Conservation (phyloP, 2,797 vertebrate genomes). For the Craterocephalus amniculus region DNA sequence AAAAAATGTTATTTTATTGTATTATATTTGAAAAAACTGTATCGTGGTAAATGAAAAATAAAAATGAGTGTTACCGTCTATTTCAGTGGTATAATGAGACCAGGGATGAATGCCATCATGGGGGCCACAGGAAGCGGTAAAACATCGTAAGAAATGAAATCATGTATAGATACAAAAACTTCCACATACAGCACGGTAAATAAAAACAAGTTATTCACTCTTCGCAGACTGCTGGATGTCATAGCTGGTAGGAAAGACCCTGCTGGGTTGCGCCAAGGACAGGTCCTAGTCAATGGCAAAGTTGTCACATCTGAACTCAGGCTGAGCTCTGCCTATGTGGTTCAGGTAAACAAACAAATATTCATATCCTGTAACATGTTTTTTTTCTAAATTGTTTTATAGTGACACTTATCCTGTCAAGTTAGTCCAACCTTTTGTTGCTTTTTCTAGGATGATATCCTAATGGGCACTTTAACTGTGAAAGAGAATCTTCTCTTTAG, state of each 20-base stretch:
- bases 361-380: neutral
- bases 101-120: constrained; percentile 86
- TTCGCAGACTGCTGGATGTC: constrained; percentile 81
- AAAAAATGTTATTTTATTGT: neutral
- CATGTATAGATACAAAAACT: neutral
- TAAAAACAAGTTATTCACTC: neutral
- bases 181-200: neutral
- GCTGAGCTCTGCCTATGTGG: constrained; percentile 83
- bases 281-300: constrained; percentile 77
- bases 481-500: constrained; percentile 85
- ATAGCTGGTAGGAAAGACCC: constrained; percentile 84
- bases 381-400: neutral
- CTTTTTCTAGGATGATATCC: constrained; percentile 78
- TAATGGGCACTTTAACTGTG: constrained; percentile 84
- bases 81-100: constrained; percentile 85
- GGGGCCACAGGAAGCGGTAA: constrained; percentile 87
- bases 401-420: neutral
- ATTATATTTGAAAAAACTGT: neutral
- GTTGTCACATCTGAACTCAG: constrained; percentile 75
- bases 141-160: constrained; percentile 82
- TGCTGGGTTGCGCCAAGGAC: constrained; percentile 75
- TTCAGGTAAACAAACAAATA: constrained; percentile 75
- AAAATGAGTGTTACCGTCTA: neutral
- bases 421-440: neutral
- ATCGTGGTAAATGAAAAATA: neutral